phyloP scores from a whole-genome alignment of 2,888 invertebrate genomes.

The Serripes groenlandicus region DNA sequence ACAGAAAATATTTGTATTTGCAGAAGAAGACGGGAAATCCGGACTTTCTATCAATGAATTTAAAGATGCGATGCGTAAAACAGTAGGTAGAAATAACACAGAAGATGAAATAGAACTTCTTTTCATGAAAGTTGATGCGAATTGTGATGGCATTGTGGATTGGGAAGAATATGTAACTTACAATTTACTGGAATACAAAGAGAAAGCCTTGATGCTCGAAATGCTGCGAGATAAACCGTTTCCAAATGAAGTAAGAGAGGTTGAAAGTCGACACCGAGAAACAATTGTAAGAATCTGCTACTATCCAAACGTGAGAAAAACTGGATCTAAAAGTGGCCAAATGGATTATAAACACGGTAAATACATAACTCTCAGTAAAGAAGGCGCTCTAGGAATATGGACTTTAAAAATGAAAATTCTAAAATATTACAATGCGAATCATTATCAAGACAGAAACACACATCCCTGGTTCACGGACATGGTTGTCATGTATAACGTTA shows the following conservation, averaged over 20 bases:
- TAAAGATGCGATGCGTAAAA: slow-evolving; percentile 77
- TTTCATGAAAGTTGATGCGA: slow-evolving; percentile 87
- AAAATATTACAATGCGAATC: slow-evolving; percentile 69
- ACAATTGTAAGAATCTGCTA: slow-evolving; percentile 88
- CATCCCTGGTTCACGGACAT: slow-evolving; percentile 91
- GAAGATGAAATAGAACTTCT: slow-evolving; percentile 79
- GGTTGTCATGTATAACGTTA: slow-evolving; percentile 92
- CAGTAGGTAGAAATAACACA: slow-evolving; percentile 75
- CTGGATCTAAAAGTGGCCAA: slow-evolving; percentile 29
- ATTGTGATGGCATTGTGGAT: slow-evolving; percentile 88
- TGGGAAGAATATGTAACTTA: slow-evolving; percentile 94
- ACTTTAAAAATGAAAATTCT: slow-evolving; percentile 90
- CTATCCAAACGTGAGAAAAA: slow-evolving; percentile 71
- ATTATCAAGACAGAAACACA: slow-evolving; percentile 88
- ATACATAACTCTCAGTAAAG: slow-evolving; percentile 92
- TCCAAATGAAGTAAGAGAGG: slow-evolving; percentile 87
- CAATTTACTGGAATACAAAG: slow-evolving; percentile 90
- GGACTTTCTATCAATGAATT: slow-evolving; percentile 81
- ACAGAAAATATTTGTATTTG: slow-evolving; percentile 75
- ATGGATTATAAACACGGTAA: slow-evolving; percentile 89
- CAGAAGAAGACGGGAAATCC: slow-evolving; percentile 74
- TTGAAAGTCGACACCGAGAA: slow-evolving; percentile 90
- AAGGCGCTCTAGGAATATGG: slow-evolving; percentile 93
- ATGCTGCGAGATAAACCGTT: slow-evolving; percentile 77
- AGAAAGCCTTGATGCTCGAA: slow-evolving; percentile 79